Base-by-base conservation (phyloP, 2,113 vertebrate species). In the Cyprinodon tularosa region DNA sequence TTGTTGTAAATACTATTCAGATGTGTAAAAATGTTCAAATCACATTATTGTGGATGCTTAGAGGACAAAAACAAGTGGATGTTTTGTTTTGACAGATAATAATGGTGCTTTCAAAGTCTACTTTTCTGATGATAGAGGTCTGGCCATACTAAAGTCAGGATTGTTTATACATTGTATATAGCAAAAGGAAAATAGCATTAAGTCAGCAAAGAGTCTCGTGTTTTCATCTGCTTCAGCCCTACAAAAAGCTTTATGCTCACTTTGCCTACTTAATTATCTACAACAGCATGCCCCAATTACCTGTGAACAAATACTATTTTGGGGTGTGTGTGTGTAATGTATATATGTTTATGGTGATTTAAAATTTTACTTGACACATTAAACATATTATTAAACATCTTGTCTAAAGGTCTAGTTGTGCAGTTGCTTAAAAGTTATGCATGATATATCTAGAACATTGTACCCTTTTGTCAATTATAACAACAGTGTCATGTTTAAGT, bases 391-490 rank as follows among this genome's bases (percentile, higher is more conserved):
- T 71, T 80, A 80, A 89, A 91, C 76, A 85, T 77, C 61, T 74
- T 62, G 82, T 90, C 74, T 80, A 42, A 85, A 88, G 84, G 85
- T 88, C 75, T 85, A 86, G 87, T 87, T 80, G 90, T 91, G 88
- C 85, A 81, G 77, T 89, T 71, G 66, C 79, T 74, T 39, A 82
- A 71, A 66, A 75, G 68, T 82, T 88, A 81, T 86, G 93, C 93
- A 94, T 93, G 90, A 82, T 83, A 90, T 91, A 84, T 87, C 81
- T 85, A 81, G 75, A 60, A 84, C 74, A 83, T 74, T 87, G 78
- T 90, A 84, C 12, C 72, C 82, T 90, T 90, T 81, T 85, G 85
- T 90, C 71, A 3, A 68, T 47, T 37, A 84, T 78, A 81, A 74
- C 68, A 62, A 74, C 72, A 71, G 14, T 9, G 38, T 78, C 72